Evolutionary conservation across 1,140 invertebrate genomes (phyloP).

Genomic region (Bemisia tabaci): DNA sequence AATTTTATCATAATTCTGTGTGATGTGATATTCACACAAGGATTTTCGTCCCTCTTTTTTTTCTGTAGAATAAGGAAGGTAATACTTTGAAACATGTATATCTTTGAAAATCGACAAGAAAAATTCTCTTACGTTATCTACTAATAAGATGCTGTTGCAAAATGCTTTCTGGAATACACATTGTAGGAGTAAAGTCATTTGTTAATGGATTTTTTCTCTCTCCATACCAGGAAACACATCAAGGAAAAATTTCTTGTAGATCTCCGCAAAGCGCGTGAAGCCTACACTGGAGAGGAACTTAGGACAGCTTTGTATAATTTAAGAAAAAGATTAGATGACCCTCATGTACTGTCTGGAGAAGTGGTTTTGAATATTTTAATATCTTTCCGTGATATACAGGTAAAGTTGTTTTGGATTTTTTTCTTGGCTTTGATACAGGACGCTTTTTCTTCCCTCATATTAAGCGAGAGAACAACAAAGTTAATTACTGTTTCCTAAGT

Average conservation of each 20-base stretch:
- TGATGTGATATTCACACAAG: no score
- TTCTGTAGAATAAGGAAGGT: no score
- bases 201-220: no score
- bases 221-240: constrained; percentile 85
- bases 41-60: no score
- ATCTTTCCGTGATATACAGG: constrained; percentile 81
- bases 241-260: constrained; percentile 96
- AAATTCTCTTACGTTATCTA: no score
- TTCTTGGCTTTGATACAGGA: background rate
- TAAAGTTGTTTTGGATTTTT: constrained; percentile 22
- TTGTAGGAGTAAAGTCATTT: no score
- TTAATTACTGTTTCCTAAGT: background rate
- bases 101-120: no score
- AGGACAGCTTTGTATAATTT: constrained; percentile 74
- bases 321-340: constrained; percentile 87
- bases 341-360: constrained; percentile 88
- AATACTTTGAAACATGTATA: no score
- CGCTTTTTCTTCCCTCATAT: background rate
- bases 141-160: no score
- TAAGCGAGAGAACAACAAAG: background rate
- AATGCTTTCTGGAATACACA: no score
- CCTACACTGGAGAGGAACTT: constrained; percentile 72
- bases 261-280: constrained; percentile 82
- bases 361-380: constrained; percentile 85
- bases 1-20: no score